Evolutionary conservation across 2,113 vertebrate species (phyloP).

Genomic region (Variabilichromis moorii): DNA sequence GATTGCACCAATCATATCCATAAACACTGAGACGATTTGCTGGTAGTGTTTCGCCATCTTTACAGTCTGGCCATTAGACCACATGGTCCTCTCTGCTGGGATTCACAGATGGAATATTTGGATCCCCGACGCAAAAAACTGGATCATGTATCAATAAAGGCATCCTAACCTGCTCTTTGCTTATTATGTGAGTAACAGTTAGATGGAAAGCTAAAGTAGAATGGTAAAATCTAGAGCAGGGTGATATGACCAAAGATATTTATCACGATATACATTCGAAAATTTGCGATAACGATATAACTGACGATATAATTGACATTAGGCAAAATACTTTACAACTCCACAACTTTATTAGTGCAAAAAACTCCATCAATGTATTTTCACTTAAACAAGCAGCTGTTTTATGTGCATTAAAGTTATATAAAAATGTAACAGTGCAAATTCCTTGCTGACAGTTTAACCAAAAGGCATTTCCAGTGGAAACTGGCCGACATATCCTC

Average conservation of each 20-base stretch:
- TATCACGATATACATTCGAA: fast-evolving
- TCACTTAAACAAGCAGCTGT: not conserved
- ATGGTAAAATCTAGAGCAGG: not conserved
- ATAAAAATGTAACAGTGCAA: fast-evolving
- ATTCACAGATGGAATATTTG: not conserved
- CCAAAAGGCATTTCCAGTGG: fast-evolving
- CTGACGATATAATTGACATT: fast-evolving
- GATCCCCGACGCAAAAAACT: not conserved
- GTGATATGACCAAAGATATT: not conserved
- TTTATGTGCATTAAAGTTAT: fast-evolving
- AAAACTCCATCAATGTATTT: not conserved
- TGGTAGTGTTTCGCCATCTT: not conserved
- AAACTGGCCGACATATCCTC: fast-evolving
- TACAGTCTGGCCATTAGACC: not conserved
- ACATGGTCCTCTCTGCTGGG: not conserved
- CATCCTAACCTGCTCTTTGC: not conserved
- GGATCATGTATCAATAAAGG: not conserved
- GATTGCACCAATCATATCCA: not conserved
- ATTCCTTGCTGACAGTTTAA: fast-evolving
- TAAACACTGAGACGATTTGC: not conserved
- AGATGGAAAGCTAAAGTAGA: not conserved
- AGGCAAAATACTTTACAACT: not conserved
- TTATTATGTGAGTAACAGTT: not conserved
- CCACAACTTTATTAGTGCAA: not conserved
- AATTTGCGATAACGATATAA: not conserved